These are phyloP conservation scores for Equus quagga DNA, from an alignment of 2,113 vertebrate genomes.

Conservation along the genomic window DNA sequence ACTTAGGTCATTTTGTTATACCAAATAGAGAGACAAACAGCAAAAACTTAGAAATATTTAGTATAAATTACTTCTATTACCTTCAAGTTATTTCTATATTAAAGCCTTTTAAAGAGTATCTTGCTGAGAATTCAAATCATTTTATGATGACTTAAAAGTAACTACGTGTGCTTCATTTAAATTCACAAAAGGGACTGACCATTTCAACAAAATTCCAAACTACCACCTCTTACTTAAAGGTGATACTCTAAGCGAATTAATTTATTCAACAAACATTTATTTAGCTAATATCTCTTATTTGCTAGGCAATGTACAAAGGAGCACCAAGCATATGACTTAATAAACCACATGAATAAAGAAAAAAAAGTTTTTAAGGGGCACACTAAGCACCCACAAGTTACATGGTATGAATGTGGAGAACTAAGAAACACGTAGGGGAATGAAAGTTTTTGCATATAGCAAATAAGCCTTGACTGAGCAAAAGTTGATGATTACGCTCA, in stretches of 20 bases:
- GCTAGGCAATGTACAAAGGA: not conserved
- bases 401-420: not conserved
- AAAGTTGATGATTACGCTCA: not conserved
- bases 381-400: not conserved
- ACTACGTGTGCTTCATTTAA: slow-evolving; percentile 16
- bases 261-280: not conserved
- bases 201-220: slow-evolving; percentile 39
- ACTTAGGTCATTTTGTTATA: slow-evolving; percentile 32
- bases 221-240: not conserved
- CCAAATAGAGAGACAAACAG: not conserved
- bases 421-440: not conserved
- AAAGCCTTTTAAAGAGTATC: not conserved
- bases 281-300: slow-evolving; percentile 20
- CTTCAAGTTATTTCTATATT: slow-evolving; percentile 14
- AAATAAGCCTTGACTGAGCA: slow-evolving; percentile 21
- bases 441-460: not conserved
- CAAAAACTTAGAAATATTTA: slow-evolving; percentile 49
- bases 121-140: slow-evolving; percentile 11
- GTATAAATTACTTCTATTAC: not conserved
- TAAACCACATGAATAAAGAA: slow-evolving; percentile 4
- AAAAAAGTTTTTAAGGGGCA: not conserved
- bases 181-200: not conserved
- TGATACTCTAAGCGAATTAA: not conserved
- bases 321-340: not conserved
- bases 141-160: slow-evolving; percentile 1